Percentiles rank a stretch among this genome's conserved stretches.
phyloP scores from a whole-genome alignment of 2,797 vertebrate genomes.

The Simalia tracyae region DNA sequence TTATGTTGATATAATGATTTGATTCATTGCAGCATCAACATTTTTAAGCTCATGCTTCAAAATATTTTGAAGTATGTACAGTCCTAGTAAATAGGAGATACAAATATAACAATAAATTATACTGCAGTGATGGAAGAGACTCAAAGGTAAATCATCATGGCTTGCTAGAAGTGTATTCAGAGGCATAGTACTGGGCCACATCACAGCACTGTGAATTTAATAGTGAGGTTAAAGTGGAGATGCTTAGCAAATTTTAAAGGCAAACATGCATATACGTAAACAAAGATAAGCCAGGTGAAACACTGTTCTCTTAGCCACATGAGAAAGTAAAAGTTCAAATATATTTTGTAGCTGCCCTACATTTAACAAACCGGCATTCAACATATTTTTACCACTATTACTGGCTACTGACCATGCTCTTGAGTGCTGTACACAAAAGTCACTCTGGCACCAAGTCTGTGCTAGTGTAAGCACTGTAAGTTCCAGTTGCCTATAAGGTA shows the following conservation, averaged over 20 bases:
- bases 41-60: no score
- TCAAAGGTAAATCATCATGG: background rate
- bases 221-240: no score
- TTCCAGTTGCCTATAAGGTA: background rate
- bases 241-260: background rate
- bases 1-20: no score
- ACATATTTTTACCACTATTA: background rate
- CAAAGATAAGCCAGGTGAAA: background rate
- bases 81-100: no score
- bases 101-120: background rate
- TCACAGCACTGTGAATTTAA: no score
- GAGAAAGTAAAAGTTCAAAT: conserved; percentile 4
- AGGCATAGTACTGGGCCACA: background rate
- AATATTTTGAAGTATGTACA: no score
- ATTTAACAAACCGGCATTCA: background rate
- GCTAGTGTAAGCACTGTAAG: background rate
- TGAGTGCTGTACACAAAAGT: background rate
- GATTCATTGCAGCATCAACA: no score
- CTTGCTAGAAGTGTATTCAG: background rate
- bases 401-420: background rate
- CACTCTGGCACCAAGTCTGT: background rate
- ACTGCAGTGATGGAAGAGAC: background rate
- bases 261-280: background rate
- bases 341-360: background rate
- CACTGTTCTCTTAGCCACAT: conserved; percentile 20